Base-by-base conservation (phyloP, 1,140 invertebrate species). In the Oppia nitens region DNA sequence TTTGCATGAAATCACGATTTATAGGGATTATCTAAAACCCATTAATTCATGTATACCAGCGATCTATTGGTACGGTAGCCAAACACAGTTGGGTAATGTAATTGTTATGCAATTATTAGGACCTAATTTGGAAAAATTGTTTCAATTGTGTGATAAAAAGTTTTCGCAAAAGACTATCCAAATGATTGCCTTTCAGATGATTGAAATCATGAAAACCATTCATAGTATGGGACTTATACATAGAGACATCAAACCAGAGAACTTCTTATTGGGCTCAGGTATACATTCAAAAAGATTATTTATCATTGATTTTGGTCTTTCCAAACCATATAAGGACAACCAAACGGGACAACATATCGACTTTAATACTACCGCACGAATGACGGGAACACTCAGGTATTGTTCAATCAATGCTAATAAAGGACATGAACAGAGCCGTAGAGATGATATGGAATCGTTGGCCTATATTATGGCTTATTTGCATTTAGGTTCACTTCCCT, bases 381-480 rank as follows among this genome's bases (percentile, higher is more conserved):
- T 80, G 27, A 79, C 78, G 27, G 77, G 77, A 48, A 80, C 77
- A 26, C 77, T 77, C 12, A 55, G 64, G 14, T 67, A 67, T 45
- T 64, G 66, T 61, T 58, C 53, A 54, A 66, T 67, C 29, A 64
- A 66, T 52, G 60, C 65, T 11, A 62, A 67, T 53, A 47, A 59
- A n/a, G 66, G 66, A 21, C 58, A 49, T 24, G 64, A 66, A 52
- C 64, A 65, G 53, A 82, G 80, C 68, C 83, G 90, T 63, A 79
- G 90, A 64, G 91, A 96, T 74, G 91, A 96, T 69, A 89, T 96
- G 87, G 91, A 95, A 74, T 93, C 89, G 4, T 76, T 96, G 49
- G 91, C 27, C 14, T n/a, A 51, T 28, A 51, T 51, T 24, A 6
- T 51, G 90, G 58, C 95, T 94, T 72, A 89, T 95, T 62, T 82